A percentile compares a stretch with the other conserved stretches of the same genome.
These are phyloP conservation scores for Ellobium chinense DNA, from an alignment of 2,888 invertebrate species.

Conservation along the genomic window DNA sequence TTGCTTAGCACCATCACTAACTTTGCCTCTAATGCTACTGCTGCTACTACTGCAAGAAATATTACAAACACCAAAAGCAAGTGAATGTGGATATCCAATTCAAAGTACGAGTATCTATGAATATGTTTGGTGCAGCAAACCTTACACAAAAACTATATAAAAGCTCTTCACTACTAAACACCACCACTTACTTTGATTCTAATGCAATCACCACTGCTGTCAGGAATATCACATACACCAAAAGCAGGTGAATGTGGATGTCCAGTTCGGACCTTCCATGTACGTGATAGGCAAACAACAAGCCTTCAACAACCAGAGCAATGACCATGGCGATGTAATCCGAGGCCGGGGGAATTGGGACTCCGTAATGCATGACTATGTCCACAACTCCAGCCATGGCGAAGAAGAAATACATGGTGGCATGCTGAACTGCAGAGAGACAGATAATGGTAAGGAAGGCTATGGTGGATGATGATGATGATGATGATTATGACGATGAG, in stretches of 20 bases:
- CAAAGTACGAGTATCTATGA: no score
- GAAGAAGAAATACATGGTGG: constrained; percentile 81
- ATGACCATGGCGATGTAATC: constrained; percentile 79
- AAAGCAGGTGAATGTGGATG: constrained; percentile 79
- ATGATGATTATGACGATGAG: background rate
- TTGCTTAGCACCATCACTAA: background rate
- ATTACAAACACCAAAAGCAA: background rate
- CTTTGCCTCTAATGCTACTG: background rate
- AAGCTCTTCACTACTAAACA: background rate
- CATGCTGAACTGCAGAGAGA: constrained; percentile 79
- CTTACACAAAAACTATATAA: background rate
- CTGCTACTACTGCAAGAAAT: background rate
- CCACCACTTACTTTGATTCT: constrained; percentile 73
- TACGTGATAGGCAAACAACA: constrained; percentile 80
- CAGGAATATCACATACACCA: constrained; percentile 78
- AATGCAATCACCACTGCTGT: constrained; percentile 72
- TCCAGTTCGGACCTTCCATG: constrained; percentile 78
- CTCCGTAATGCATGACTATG: constrained; percentile 74
- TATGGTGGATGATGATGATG: background rate
- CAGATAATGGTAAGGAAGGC: no score
- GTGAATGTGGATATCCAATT: background rate
- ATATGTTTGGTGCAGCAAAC: background rate
- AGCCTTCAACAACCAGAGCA: constrained; percentile 79
- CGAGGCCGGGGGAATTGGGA: constrained; percentile 76
- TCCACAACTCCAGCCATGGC: constrained; percentile 79